phyloP scores from a whole-genome alignment of 1,140 invertebrate species.

The Lordiphosa mommai region DNA sequence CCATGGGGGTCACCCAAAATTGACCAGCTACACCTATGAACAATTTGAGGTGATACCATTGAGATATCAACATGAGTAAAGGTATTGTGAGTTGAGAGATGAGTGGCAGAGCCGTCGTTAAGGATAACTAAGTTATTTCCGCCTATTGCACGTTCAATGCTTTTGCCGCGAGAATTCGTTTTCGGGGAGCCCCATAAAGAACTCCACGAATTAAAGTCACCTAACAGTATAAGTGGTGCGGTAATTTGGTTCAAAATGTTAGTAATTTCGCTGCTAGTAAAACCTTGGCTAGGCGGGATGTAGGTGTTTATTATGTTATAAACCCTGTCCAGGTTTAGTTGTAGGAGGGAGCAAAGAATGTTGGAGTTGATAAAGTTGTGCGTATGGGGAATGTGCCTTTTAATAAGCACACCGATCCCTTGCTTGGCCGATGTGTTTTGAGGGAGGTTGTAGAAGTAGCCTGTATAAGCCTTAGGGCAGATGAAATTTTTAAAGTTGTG shows the following conservation, averaged over 20 bases:
- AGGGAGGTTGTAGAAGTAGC: conserved; percentile 8
- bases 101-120: too few species aligned
- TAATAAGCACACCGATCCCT: conserved; percentile 16
- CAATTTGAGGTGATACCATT: conserved; percentile 6
- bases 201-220: conserved; percentile 19
- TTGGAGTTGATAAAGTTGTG: not conserved
- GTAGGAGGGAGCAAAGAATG: not conserved
- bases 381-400: conserved; percentile 4
- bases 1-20: conserved; percentile 7
- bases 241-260: conserved; percentile 5
- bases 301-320: conserved; percentile 12
- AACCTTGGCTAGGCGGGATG: conserved; percentile 8
- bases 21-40: conserved; percentile 8
- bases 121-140: too few species aligned
- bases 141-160: too few species aligned
- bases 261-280: not conserved
- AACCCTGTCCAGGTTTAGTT: not conserved
- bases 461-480: conserved; percentile 1
- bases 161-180: conserved; percentile 3
- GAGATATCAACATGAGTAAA: too few species aligned
- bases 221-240: conserved; percentile 10
- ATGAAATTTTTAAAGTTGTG: not conserved
- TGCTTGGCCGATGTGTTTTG: conserved; percentile 5
- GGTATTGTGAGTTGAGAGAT: too few species aligned
- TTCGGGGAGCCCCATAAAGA: conserved; percentile 12